Base-by-base conservation (phyloP, 1,140 invertebrate species). In the Drosophila auraria region DNA sequence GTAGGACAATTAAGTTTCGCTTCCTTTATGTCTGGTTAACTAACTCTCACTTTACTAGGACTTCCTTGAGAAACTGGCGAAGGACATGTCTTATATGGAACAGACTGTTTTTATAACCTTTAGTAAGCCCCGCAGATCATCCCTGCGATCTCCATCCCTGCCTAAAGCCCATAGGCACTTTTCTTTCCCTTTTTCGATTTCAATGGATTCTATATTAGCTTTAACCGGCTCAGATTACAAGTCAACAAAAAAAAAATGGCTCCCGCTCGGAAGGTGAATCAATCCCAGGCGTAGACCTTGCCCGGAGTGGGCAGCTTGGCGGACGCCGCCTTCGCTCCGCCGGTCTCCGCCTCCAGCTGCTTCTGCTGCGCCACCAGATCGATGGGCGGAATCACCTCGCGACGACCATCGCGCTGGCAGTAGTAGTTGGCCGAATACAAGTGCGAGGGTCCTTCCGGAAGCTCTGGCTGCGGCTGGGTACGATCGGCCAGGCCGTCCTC, bases 351-450 rank as follows among this genome's bases (percentile, higher is more conserved):
- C 25, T 73, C 71, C 25, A 91, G 27, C 17, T 91, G 63, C 54
- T 79, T 70, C 25, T 87, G 78, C 27, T 92, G 71, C 38, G 94
- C 91, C 44, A 93, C 93, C 51, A 97, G 71, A 62, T 95, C 93
- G 42, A 94, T 77, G 12, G 97, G 97, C 14, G 96, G 97, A 50
- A 91, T 69, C 14, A 96, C 95, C 92, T 96, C 95, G 62, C 96
- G 93, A 70, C 97, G 95, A 0, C 93, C 96, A 94, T 98, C 97
- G 82, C 97, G 94, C 2, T 93, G 93, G 80, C 94, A 96, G 83
- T 98, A 98, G 87, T 97, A 97, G 91, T 98, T 97, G 66, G 94
- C 94, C 47, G 95, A 95, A 50, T 96, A 90, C 64, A 95, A 95
- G 92, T 97, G 95, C 56, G 95, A 93, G 3, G 95, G 95, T 40